These are phyloP conservation scores for Idaea aversata DNA, from an alignment of 2,888 invertebrate species.

Conservation along the genomic window DNA sequence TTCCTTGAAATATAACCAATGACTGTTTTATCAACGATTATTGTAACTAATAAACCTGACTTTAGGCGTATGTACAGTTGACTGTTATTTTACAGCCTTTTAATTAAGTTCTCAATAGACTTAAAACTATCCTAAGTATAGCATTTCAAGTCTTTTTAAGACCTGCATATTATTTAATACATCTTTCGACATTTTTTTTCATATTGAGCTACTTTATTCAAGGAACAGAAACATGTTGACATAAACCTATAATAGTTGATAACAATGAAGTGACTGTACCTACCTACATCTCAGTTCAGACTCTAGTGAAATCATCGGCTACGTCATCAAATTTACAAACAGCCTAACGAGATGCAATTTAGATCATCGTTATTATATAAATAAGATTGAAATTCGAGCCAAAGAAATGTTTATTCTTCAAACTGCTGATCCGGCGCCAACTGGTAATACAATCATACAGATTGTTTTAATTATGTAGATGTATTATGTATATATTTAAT, in stretches of 20 bases:
- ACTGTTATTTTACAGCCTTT: too few species aligned
- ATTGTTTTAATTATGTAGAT: slow-evolving; percentile 15
- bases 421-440: slow-evolving; percentile 36
- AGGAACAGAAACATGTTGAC: slow-evolving; percentile 19
- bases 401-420: not conserved
- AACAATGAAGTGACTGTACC: slow-evolving; percentile 32
- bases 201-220: not conserved
- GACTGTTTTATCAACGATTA: too few species aligned
- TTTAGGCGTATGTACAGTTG: too few species aligned
- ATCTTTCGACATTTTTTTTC: too few species aligned
- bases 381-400: not conserved
- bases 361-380: not conserved
- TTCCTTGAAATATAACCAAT: too few species aligned
- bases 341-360: not conserved
- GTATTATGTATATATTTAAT: slow-evolving; percentile 16
- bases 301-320: slow-evolving; percentile 50
- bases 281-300: slow-evolving; percentile 22
- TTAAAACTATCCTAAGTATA: too few species aligned
- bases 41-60: too few species aligned
- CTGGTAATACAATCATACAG: slow-evolving; percentile 45
- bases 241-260: slow-evolving; percentile 34
- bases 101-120: too few species aligned
- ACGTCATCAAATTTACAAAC: slow-evolving; percentile 2
- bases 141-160: too few species aligned
- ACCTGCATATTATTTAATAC: too few species aligned